These are phyloP conservation scores for Cyprinella venusta DNA, from an alignment of 2,797 vertebrate genomes.

Conservation along the genomic window DNA sequence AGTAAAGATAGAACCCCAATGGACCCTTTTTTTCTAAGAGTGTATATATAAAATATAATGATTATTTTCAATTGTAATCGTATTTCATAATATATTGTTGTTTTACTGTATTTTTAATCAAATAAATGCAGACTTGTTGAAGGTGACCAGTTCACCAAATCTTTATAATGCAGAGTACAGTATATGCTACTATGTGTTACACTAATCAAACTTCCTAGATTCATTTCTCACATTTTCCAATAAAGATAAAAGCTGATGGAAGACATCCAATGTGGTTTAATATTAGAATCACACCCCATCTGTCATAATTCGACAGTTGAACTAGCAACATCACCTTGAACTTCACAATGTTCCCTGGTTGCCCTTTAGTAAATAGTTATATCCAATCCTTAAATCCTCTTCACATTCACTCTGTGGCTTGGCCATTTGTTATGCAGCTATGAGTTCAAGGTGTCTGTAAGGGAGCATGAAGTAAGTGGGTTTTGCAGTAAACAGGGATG, in stretches of 20 bases:
- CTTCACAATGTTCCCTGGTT: conserved; percentile 24
- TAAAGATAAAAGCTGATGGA: neutral
- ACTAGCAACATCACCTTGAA: conserved; percentile 7
- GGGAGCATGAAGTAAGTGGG: conserved; percentile 50
- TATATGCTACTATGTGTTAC: no score
- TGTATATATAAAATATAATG: no score
- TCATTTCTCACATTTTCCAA: neutral
- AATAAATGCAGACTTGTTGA: neutral
- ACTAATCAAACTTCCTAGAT: neutral
- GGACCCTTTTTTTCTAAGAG: no score
- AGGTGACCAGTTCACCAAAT: neutral
- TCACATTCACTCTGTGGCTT: conserved; percentile 33
- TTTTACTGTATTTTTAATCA: no score
- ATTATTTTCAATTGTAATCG: no score
- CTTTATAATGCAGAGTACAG: no score
- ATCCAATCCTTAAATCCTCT: conserved; percentile 13
- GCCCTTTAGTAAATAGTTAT: conserved; percentile 32
- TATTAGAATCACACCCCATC: conserved; percentile 1
- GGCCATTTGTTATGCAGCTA: conserved; percentile 51
- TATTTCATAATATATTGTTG: no score
- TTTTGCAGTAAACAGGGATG: conserved; percentile 58
- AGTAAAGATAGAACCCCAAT: no score
- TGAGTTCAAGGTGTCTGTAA: conserved; percentile 51
- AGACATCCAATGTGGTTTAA: neutral
- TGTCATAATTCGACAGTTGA: neutral